Conservation (phyloP, 2,888 invertebrate species). For the Autographa pulchrina region DNA sequence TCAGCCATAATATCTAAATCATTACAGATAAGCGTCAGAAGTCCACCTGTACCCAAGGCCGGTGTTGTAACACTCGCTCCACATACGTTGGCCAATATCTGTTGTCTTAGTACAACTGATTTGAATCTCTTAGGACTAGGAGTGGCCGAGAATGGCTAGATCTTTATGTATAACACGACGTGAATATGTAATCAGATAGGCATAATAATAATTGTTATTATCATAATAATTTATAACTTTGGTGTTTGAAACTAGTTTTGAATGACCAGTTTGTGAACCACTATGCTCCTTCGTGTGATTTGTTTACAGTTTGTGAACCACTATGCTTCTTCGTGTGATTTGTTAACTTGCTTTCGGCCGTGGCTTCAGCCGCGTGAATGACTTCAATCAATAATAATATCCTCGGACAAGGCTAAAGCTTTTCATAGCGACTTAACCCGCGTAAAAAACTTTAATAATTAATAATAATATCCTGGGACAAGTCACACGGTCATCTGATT, state of each 20-base stretch:
- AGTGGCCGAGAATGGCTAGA: constrained; percentile 42
- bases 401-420: no score
- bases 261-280: neutral
- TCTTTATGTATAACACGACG: constrained; percentile 9
- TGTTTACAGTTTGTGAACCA: no score
- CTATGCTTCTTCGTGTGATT: neutral
- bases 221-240: no score
- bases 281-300: neutral
- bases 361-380: no score
- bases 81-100: constrained; percentile 54
- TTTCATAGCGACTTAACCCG: no score
- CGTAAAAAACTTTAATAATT: no score
- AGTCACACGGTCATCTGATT: no score
- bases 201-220: neutral
- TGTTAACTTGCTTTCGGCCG: no score
- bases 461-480: no score
- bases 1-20: constrained; percentile 26
- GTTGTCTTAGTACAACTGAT: constrained; percentile 54
- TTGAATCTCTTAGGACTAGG: constrained; percentile 56
- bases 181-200: neutral
- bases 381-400: no score
- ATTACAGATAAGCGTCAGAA: constrained; percentile 27
- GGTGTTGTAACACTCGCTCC: constrained; percentile 47
- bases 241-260: neutral
- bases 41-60: constrained; percentile 54